Conservation (phyloP, 2,113 vertebrate species). For the Sorex fumeus region DNA sequence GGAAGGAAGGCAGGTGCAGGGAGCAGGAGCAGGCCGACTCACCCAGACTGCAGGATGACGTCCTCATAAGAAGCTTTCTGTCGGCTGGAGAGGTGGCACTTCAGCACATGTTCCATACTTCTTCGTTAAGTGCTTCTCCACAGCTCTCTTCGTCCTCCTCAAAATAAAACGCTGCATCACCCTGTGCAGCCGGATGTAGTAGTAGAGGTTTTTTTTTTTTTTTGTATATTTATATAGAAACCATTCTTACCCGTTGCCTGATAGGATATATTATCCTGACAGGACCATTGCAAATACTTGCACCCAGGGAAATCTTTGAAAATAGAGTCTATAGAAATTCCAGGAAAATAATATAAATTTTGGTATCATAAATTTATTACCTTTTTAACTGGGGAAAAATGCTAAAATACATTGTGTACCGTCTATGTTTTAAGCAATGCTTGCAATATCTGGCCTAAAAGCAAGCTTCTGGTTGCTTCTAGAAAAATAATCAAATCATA, state of each 20-base stretch:
- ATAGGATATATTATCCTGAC: background rate
- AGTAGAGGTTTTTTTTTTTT: no score
- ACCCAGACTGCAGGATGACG: no score
- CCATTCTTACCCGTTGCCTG: background rate
- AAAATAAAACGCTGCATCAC: no score
- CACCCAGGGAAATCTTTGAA: background rate
- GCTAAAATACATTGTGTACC: background rate
- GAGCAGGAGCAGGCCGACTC: no score
- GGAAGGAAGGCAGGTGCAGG: no score
- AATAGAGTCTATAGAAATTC: constrained; percentile 33
- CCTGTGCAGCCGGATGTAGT: no score
- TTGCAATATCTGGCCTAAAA: constrained; percentile 18
- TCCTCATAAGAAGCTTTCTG: no score
- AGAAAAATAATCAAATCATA: constrained; percentile 43
- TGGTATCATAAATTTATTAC: background rate
- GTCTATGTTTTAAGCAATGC: background rate
- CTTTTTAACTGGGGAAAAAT: constrained; percentile 16
- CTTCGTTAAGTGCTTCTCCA: no score
- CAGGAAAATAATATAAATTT: background rate
- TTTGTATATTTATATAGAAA: background rate
- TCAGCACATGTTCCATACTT: no score
- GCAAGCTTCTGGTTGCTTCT: constrained; percentile 26
- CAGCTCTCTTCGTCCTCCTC: no score
- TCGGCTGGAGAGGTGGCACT: no score
- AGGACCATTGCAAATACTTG: constrained; percentile 1